Conservation (phyloP, 2,113 vertebrate genomes). For the Mobula hypostoma region DNA sequence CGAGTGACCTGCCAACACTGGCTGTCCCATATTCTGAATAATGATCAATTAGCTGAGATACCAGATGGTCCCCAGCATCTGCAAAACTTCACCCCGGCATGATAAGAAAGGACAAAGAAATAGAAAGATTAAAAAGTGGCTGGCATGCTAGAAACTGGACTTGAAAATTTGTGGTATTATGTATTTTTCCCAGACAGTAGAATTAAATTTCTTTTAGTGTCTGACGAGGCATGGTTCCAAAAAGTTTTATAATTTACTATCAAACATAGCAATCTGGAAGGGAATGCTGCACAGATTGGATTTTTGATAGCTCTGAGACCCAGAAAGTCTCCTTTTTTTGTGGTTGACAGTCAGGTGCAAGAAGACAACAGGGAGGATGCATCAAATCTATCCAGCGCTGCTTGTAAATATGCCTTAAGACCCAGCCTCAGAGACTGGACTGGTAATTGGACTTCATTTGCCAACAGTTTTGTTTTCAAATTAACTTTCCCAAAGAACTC, state of each 20-base stretch:
- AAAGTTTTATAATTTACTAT: constrained; percentile 27
- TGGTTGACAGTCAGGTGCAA: constrained; percentile 22
- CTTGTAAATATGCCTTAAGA: constrained; percentile 27
- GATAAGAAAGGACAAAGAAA: not conserved
- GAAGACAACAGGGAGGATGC: constrained; percentile 1
- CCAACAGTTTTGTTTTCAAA: constrained; percentile 38
- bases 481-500: constrained; percentile 33
- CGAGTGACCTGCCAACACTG: not conserved
- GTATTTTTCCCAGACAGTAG: not conserved
- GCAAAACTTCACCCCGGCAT: not conserved
- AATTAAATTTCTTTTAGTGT: constrained; percentile 21
- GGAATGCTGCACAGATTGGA: constrained; percentile 32
- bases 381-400: not conserved
- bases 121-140: too few relatives aligned
- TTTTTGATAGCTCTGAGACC: constrained; percentile 36
- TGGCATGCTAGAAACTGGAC: too few relatives aligned
- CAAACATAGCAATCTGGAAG: constrained; percentile 31
- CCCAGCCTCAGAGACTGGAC: constrained; percentile 1
- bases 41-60: not conserved
- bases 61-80: constrained; percentile 3
- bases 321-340: not conserved
- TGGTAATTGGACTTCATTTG: constrained; percentile 32
- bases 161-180: not conserved
- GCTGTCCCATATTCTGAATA: not conserved
- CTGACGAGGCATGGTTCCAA: not conserved